Conservation (phyloP, 1,140 invertebrate genomes). For the Bombus impatiens region DNA sequence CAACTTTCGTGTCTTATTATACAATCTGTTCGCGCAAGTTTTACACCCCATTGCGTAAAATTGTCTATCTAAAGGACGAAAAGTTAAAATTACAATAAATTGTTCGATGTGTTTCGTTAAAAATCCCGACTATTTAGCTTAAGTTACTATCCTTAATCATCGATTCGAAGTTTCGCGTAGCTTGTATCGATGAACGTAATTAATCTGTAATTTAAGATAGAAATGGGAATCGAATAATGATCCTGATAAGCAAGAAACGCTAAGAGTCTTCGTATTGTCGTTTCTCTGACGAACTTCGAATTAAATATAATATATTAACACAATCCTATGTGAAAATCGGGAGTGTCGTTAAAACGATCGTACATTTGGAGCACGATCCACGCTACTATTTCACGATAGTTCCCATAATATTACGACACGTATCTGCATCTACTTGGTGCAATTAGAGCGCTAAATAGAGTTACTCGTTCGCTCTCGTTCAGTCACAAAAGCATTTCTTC, state of each 20-base stretch:
- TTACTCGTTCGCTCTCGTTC: neutral
- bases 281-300: neutral
- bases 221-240: too few relatives aligned
- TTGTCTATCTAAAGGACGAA: neutral
- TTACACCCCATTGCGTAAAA: too few relatives aligned
- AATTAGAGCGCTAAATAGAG: neutral
- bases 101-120: neutral
- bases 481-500: neutral
- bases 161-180: neutral
- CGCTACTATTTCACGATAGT: neutral
- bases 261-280: neutral
- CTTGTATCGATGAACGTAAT: neutral
- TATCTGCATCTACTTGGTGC: neutral
- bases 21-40: neutral
- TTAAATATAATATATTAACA: neutral
- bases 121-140: conserved; percentile 4
- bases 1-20: neutral
- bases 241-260: neutral
- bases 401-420: neutral
- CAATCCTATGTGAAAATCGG: conserved; percentile 3
- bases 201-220: neutral
- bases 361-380: neutral
- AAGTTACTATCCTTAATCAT: neutral
- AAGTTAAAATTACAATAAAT: neutral
- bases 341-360: conserved; percentile 7